These are phyloP conservation scores for Oscheius sp. DNA, from an alignment of 2,888 invertebrate genomes.

Conservation along the genomic window DNA sequence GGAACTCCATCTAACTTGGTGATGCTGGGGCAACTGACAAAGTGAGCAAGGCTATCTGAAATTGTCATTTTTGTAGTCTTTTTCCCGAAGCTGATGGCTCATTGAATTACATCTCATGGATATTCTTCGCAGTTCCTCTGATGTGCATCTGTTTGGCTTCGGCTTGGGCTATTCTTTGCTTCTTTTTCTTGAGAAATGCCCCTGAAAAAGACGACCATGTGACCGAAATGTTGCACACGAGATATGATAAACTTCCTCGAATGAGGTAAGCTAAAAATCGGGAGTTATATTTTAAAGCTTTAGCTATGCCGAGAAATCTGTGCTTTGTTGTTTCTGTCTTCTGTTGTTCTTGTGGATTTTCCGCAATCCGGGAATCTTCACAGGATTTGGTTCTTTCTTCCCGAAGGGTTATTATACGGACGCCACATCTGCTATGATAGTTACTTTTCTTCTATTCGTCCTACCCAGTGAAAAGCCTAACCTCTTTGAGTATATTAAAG, in stretches of 20 bases:
- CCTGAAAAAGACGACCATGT: conserved; percentile 56
- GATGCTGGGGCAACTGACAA: conserved; percentile 60
- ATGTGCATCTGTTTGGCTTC: conserved; percentile 54
- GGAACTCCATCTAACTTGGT: conserved; percentile 68
- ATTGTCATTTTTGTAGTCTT: conserved; percentile 38
- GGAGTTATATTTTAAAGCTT: too few species aligned
- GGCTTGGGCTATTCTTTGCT: conserved; percentile 51
- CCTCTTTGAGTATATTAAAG: conserved; percentile 43
- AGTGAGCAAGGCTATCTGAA: conserved; percentile 33
- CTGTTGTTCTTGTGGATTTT: conserved; percentile 88
- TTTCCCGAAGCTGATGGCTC: conserved; percentile 59
- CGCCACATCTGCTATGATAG: conserved; percentile 79
- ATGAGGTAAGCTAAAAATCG: conserved; percentile 54
- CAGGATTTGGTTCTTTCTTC: conserved; percentile 58
- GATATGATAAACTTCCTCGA: conserved; percentile 59
- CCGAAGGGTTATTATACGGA: conserved; percentile 70
- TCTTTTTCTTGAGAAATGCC: conserved; percentile 53
- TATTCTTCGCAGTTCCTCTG: conserved; percentile 62
- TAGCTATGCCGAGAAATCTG: conserved; percentile 61
- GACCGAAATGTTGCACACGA: conserved; percentile 53
- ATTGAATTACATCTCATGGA: conserved; percentile 64
- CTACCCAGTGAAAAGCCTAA: conserved; percentile 80
- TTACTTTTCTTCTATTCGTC: conserved; percentile 84
- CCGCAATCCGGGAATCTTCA: conserved; percentile 85
- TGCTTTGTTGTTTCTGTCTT: conserved; percentile 76